Evolutionary conservation across 2,797 vertebrate species (phyloP).

Genomic region (Eospalax fontanierii): DNA sequence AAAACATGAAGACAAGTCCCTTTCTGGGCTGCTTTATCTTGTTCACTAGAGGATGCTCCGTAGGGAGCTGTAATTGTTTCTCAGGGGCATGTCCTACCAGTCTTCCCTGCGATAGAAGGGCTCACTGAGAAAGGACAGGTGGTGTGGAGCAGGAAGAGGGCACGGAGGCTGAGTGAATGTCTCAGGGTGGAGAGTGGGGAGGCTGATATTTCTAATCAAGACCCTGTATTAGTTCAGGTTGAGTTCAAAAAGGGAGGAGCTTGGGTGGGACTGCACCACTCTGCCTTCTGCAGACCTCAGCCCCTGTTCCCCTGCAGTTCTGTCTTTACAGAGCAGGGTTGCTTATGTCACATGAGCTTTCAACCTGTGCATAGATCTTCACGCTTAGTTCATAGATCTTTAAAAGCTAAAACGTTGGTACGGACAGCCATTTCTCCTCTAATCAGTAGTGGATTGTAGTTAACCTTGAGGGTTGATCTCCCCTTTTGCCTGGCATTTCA

Average conservation of each 20-base stretch:
- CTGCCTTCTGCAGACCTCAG: background rate
- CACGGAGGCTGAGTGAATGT: background rate
- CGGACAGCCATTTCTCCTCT: background rate
- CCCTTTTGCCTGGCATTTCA: background rate
- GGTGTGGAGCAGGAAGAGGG: background rate
- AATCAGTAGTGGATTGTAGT: background rate
- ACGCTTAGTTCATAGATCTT: constrained; percentile 1
- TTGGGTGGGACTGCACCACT: background rate
- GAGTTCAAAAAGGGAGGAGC: background rate
- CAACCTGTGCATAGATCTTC: constrained; percentile 3
- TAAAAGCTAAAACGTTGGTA: background rate
- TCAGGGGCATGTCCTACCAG: constrained; percentile 34
- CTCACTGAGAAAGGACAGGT: background rate
- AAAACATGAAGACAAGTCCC: background rate
- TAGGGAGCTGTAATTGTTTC: constrained; percentile 60
- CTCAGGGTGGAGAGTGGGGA: background rate
- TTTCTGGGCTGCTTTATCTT: background rate
- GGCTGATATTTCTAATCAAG: background rate
- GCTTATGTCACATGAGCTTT: background rate
- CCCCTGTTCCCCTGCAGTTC: background rate
- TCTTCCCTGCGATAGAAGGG: constrained; percentile 22
- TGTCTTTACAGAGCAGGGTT: background rate
- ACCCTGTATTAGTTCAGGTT: background rate
- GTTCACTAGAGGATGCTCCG: background rate
- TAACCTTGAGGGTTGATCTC: background rate